These are phyloP conservation scores for Teleogryllus occipitalis DNA, from an alignment of 1,140 invertebrate genomes.

Conservation along the genomic window DNA sequence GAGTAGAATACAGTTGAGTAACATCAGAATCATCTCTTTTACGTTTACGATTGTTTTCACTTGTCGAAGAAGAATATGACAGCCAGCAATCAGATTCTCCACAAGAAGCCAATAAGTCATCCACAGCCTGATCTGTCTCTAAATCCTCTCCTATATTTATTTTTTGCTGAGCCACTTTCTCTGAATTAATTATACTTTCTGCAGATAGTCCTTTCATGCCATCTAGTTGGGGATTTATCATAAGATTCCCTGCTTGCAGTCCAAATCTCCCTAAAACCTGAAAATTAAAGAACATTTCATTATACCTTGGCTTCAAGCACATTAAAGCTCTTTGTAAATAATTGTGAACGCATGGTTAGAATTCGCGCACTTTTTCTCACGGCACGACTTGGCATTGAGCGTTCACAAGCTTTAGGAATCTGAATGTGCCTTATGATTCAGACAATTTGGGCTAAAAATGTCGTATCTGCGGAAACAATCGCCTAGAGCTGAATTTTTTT, in stretches of 20 bases:
- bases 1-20: not conserved
- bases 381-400: no score
- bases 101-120: not conserved
- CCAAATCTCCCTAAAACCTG: slow-evolving; percentile 78
- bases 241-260: slow-evolving; percentile 28
- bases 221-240: not conserved
- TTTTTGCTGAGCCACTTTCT: not conserved
- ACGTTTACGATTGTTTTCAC: not conserved
- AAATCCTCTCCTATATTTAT: not conserved
- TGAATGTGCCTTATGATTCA: no score
- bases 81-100: not conserved
- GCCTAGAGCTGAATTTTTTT: no score
- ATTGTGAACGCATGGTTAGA: no score
- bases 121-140: not conserved
- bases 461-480: no score
- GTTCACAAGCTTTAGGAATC: no score
- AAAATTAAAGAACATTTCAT: slow-evolving; percentile 36
- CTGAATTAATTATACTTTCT: not conserved
- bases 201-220: not conserved
- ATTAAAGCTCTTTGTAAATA: no score
- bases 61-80: not conserved
- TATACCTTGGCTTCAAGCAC: no score
- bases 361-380: no score
- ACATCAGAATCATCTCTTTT: not conserved
- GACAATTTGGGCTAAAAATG: no score